These are phyloP conservation scores for Grus americana DNA, from an alignment of 2,113 vertebrate genomes.

Conservation along the genomic window DNA sequence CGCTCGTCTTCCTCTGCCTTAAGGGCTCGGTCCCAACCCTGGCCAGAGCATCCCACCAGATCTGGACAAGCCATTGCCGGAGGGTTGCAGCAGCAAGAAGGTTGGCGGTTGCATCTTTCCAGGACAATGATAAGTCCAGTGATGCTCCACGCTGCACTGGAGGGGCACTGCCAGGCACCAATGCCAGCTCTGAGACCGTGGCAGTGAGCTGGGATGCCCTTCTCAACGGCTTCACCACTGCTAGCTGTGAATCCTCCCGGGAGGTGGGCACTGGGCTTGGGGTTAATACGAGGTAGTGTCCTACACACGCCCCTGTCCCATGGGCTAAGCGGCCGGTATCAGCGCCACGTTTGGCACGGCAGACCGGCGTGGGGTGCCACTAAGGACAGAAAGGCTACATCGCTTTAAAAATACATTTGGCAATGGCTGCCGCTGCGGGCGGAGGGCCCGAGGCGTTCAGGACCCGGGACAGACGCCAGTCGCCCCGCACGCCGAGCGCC, in stretches of 20 bases:
- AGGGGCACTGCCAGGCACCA: neutral
- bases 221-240: fast-evolving
- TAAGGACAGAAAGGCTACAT: neutral
- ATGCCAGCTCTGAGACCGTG: neutral
- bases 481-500: no score
- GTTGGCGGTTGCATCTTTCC: neutral
- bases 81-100: neutral
- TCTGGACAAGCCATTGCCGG: neutral
- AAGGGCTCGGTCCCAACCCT: neutral
- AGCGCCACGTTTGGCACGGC: neutral
- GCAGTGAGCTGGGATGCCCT: neutral
- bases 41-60: neutral
- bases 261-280: neutral
- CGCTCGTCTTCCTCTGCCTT: neutral
- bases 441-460: neutral
- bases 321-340: neutral
- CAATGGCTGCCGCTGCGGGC: neutral
- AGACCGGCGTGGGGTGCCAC: neutral
- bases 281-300: neutral
- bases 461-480: conserved; percentile 55
- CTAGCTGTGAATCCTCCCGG: neutral
- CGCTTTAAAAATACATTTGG: neutral
- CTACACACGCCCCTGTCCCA: neutral
- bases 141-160: neutral
- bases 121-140: no score